Evolutionary conservation across 2,113 vertebrate species (phyloP).

Genomic region (Phylloscopus trochilus): DNA sequence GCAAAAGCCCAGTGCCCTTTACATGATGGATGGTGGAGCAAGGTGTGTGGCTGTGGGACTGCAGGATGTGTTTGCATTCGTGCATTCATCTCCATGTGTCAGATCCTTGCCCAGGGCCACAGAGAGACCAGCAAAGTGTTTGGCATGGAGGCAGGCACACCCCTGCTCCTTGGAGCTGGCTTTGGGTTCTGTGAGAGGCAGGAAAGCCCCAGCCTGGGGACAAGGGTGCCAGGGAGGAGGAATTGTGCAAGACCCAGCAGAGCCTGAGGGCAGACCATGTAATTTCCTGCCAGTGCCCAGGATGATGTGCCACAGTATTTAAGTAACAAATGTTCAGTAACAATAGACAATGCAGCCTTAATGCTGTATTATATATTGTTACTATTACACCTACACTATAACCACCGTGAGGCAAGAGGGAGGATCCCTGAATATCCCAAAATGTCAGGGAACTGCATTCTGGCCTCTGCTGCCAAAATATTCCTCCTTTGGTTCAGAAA

Average conservation of each 20-base stretch:
- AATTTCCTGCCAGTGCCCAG: background rate
- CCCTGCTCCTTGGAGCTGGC: background rate
- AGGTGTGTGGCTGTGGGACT: background rate
- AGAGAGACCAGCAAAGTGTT: background rate
- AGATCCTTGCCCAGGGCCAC: background rate
- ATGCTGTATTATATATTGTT: background rate
- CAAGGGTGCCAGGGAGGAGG: background rate
- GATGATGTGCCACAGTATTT: background rate
- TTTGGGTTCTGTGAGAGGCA: background rate
- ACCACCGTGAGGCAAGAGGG: background rate
- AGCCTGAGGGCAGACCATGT: background rate
- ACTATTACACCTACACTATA: background rate
- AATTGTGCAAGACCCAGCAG: background rate
- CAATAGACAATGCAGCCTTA: background rate
- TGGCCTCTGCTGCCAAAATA: background rate
- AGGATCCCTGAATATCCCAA: background rate
- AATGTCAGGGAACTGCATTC: background rate
- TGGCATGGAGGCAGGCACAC: background rate
- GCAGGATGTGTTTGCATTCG: background rate
- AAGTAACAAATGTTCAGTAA: background rate
- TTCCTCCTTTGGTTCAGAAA: background rate
- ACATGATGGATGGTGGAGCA: constrained; percentile 34
- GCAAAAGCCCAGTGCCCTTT: constrained; percentile 62
- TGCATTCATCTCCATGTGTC: background rate
- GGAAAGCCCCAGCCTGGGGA: background rate